phyloP scores from a whole-genome alignment of 2,797 vertebrate species.

The Antennarius maculatus region DNA sequence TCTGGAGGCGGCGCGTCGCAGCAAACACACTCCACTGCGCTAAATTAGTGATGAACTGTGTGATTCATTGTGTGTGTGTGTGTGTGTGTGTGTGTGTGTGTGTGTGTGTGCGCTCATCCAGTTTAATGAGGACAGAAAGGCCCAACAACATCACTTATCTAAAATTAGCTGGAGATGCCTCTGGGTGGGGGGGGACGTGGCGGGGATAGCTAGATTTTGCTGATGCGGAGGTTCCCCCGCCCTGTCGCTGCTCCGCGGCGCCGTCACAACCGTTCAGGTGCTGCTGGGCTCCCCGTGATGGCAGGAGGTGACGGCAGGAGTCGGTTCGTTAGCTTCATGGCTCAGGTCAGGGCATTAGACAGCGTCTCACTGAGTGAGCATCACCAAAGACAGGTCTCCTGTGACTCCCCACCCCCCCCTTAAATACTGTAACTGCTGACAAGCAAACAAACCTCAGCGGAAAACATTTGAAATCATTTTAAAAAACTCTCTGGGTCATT shows the following conservation, averaged over 20 bases:
- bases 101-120: slow-evolving; percentile 33
- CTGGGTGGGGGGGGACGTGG: neutral
- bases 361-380: too few relatives aligned
- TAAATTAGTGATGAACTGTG: slow-evolving; percentile 61
- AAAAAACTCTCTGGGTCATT: too few relatives aligned
- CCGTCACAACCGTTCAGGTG: slow-evolving; percentile 37
- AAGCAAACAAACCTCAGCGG: too few relatives aligned
- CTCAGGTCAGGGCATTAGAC: neutral
- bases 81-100: slow-evolving; percentile 28
- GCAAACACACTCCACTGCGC: slow-evolving; percentile 37
- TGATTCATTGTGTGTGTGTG: slow-evolving; percentile 14
- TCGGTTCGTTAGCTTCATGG: neutral
- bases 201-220: slow-evolving; percentile 25
- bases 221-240: slow-evolving; percentile 52
- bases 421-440: too few relatives aligned
- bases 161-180: slow-evolving; percentile 66
- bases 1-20: slow-evolving; percentile 22
- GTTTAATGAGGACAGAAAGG: slow-evolving; percentile 63
- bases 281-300: neutral
- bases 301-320: slow-evolving; percentile 1
- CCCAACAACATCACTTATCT: slow-evolving; percentile 62
- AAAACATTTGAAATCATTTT: too few relatives aligned
- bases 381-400: too few relatives aligned
- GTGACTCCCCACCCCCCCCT: too few relatives aligned
- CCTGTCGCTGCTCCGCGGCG: slow-evolving; percentile 7